Base-by-base conservation (phyloP, 2,113 vertebrate genomes). In the Papio anubis region DNA sequence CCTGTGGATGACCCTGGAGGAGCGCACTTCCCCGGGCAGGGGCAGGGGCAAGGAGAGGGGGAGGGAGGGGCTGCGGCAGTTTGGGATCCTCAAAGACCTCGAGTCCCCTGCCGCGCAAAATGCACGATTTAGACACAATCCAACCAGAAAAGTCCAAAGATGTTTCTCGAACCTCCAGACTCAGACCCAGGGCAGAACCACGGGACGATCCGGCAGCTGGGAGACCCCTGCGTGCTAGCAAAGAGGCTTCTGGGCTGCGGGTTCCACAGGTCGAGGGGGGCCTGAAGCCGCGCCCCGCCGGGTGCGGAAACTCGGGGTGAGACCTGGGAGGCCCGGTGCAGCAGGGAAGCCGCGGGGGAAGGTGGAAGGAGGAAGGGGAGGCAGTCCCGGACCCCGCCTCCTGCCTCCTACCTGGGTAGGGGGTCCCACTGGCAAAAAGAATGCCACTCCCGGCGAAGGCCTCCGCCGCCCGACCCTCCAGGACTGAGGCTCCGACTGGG, bases 11-110 rank as follows among this genome's bases (percentile, higher is more conserved):
- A 89, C 70, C 0, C 50, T 0, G 1, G 57, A 12, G 35, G 35
- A 14, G 55, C 40, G 20, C 38, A 1, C 30, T 14, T 10, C 76
- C 2, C 12, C 2, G 1, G 16, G 12, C 32, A 6, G 20, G 13
- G 45, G 17, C 38, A 4, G 23, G 10, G 59, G 10, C 25, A 27
- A 61, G 59, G 59, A 25, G 25, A 30, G 25, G 25, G 4, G 27
- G 27, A 30, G 40, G 20, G 16, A 12, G 52, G 64, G 55, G 12
- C 23, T 43, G 57, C 3, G 38, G 78, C 7, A 1, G 32, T 52
- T 25, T n/a, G 83, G 78, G 32, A 9, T 61, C 61, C 23, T 23
- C 43, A 45, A 64, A n/a, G 11, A 6, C 38, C 68, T 70, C 11
- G 27, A 32, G 61, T 16, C 30, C 50, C 52, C n/a, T 1, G 35